phyloP scores from a whole-genome alignment of 2,113 vertebrate species.

The Tetraodon nigroviridis region DNA sequence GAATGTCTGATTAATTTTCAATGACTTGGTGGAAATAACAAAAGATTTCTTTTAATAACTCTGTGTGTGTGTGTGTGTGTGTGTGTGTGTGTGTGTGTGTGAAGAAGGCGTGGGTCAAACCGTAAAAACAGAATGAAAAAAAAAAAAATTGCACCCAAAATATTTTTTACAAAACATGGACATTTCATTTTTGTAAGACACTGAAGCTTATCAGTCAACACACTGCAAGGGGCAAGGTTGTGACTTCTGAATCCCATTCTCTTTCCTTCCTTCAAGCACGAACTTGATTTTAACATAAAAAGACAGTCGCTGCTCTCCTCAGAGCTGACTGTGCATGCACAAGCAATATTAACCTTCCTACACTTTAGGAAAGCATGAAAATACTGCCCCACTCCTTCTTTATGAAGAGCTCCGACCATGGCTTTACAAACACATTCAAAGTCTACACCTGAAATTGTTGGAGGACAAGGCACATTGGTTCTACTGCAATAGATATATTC shows the following conservation, averaged over 20 bases:
- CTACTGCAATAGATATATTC: slow-evolving; percentile 65
- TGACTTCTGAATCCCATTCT: slow-evolving; percentile 44
- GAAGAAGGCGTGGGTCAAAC: slow-evolving; percentile 18
- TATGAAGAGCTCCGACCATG: slow-evolving; percentile 13
- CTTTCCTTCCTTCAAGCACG: slow-evolving; percentile 55
- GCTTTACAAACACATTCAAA: slow-evolving; percentile 48
- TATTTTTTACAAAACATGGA: neutral
- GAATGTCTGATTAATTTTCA: neutral
- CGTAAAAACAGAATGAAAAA: slow-evolving; percentile 15
- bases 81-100: neutral
- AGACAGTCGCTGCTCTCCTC: slow-evolving; percentile 50
- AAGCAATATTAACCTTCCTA: slow-evolving; percentile 31
- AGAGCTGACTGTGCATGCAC: slow-evolving; percentile 43
- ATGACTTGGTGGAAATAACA: neutral
- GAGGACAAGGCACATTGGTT: slow-evolving; percentile 59
- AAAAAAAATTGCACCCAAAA: slow-evolving; percentile 4
- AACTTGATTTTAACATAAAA: slow-evolving; percentile 61
- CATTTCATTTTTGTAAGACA: slow-evolving; percentile 46
- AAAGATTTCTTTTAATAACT: neutral
- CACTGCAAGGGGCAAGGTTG: slow-evolving; percentile 66
- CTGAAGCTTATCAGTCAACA: slow-evolving; percentile 57
- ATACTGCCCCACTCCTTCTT: slow-evolving; percentile 3
- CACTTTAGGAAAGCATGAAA: slow-evolving; percentile 22
- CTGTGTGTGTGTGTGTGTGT: too few species aligned
- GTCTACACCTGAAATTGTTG: slow-evolving; percentile 40